A percentile compares a stretch with the other conserved stretches of the same genome.
These are phyloP conservation scores for Athene cunicularia DNA, from an alignment of 2,113 vertebrate species.

Conservation along the genomic window DNA sequence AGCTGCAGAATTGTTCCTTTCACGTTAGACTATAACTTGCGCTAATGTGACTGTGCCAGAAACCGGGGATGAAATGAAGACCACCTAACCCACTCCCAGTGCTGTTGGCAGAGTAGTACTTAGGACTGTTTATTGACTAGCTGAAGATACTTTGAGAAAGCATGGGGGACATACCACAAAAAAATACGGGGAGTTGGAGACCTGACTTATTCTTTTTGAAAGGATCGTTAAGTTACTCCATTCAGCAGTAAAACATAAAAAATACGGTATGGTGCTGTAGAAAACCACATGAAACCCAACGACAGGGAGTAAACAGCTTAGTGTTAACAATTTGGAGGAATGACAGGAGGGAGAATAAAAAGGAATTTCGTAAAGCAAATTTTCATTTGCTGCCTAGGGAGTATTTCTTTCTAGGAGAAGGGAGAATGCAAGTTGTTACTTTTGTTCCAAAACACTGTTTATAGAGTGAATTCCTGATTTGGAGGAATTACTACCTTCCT, in stretches of 20 bases:
- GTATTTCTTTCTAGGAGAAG: neutral
- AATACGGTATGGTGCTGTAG: neutral
- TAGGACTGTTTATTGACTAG: neutral
- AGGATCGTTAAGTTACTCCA: neutral
- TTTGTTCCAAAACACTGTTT: neutral
- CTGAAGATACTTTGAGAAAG: neutral
- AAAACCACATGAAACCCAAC: neutral
- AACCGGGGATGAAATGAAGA: neutral
- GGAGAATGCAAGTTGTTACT: neutral
- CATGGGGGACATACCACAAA: accelerated
- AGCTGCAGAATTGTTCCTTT: neutral
- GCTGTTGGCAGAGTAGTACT: neutral
- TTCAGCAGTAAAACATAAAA: neutral
- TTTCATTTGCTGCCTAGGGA: neutral
- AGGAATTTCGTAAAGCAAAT: neutral
- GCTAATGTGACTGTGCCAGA: neutral
- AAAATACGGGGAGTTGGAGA: neutral
- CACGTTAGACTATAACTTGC: neutral
- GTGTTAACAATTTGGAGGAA: neutral
- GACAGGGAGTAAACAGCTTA: neutral
- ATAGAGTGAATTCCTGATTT: neutral
- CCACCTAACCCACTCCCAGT: neutral
- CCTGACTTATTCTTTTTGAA: neutral
- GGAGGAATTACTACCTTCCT: neutral
- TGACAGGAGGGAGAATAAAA: neutral